phyloP scores from a whole-genome alignment of 2,797 vertebrate species.

The Notamacropus eugenii region DNA sequence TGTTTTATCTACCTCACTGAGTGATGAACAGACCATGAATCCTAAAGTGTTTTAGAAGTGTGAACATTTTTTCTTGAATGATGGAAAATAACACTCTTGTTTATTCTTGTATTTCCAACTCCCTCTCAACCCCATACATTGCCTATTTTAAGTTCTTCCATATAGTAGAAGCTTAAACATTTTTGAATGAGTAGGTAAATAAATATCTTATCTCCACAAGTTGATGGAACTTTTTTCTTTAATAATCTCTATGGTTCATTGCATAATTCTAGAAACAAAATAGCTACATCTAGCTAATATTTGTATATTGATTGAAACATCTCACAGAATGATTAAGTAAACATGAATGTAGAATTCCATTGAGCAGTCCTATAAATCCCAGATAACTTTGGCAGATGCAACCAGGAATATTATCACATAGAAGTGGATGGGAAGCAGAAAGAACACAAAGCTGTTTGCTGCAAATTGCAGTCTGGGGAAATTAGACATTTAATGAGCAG shows the following conservation, averaged over 20 bases:
- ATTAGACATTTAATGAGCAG: not conserved
- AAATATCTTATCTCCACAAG: not conserved
- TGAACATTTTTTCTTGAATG: not conserved
- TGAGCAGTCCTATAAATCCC: not conserved
- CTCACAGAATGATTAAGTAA: not conserved
- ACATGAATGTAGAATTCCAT: not conserved
- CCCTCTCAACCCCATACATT: not conserved
- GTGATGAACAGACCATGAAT: not conserved
- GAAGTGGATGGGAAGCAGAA: not conserved
- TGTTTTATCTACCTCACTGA: not conserved
- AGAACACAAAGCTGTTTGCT: not conserved
- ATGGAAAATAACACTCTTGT: not conserved
- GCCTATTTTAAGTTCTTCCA: not conserved
- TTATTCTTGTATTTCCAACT: not conserved
- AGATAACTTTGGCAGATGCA: not conserved
- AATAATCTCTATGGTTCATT: not conserved
- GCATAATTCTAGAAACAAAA: not conserved
- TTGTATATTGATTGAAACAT: not conserved
- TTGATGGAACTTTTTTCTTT: not conserved
- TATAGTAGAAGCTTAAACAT: not conserved
- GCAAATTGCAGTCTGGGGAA: not conserved
- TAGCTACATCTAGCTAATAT: not conserved
- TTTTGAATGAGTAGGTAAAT: not conserved
- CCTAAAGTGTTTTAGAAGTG: not conserved
- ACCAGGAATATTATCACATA: not conserved